Percentiles rank a stretch among this genome's conserved stretches.
phyloP scores from a whole-genome alignment of 2,888 invertebrate genomes.

The Pyrrhia umbra region DNA sequence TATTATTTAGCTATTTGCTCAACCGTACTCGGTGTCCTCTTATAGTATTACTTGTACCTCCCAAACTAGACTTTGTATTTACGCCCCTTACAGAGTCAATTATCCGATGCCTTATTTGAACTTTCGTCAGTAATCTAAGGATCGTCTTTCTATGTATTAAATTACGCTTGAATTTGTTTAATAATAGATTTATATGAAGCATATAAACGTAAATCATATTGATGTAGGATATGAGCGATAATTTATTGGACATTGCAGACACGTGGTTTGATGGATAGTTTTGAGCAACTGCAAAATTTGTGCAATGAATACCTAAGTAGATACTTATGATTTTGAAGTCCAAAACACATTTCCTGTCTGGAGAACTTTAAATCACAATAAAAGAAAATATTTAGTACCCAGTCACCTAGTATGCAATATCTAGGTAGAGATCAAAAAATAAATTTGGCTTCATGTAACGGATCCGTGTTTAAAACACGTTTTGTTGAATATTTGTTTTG shows the following conservation, averaged over 20 bases:
- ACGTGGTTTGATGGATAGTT: constrained; percentile 53
- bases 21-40: constrained; percentile 71
- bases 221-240: constrained; percentile 57
- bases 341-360: constrained; percentile 19
- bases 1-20: constrained; percentile 86
- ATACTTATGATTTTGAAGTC: constrained; percentile 26
- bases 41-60: constrained; percentile 39
- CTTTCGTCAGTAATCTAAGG: constrained; percentile 35
- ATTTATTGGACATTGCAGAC: constrained; percentile 55
- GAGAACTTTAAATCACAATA: background rate
- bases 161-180: constrained; percentile 57
- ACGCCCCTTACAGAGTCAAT: constrained; percentile 15
- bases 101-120: constrained; percentile 18
- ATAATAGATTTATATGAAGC: constrained; percentile 53
- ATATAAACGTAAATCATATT: constrained; percentile 54
- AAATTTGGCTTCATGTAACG: too few relatives aligned
- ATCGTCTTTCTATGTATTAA: constrained; percentile 52
- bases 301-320: constrained; percentile 53
- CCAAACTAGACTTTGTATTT: constrained; percentile 25
- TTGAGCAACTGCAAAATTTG: constrained; percentile 61
- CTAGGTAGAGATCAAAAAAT: too few relatives aligned
- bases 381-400: background rate
- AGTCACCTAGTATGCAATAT: too few relatives aligned
- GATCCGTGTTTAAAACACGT: too few relatives aligned
- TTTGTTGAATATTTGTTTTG: too few relatives aligned